These are phyloP conservation scores for Sycophila sp. DNA, from an alignment of 1,140 invertebrate genomes.

Conservation along the genomic window DNA sequence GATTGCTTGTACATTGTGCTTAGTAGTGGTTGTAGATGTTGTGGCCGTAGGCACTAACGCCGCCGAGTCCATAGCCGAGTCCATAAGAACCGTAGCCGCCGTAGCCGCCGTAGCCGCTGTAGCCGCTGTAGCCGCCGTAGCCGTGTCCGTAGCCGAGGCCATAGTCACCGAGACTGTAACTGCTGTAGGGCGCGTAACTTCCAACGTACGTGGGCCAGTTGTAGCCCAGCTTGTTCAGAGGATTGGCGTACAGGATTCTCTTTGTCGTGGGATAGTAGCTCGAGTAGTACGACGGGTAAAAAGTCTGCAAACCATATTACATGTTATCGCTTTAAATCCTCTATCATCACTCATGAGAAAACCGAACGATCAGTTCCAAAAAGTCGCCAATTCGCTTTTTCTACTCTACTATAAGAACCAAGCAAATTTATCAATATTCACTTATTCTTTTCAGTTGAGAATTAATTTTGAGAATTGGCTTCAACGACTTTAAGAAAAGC, in stretches of 20 bases:
- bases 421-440: too few species aligned
- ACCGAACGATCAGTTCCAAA: too few species aligned
- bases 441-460: too few species aligned
- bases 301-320: too few species aligned
- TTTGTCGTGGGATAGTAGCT: background rate
- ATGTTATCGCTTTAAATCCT: too few species aligned
- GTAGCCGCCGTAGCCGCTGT: slow-evolving; percentile 41
- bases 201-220: slow-evolving; percentile 41
- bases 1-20: background rate
- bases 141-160: slow-evolving; percentile 41
- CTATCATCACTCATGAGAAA: too few species aligned
- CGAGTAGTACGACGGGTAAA: background rate
- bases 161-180: slow-evolving; percentile 43
- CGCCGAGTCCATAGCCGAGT: slow-evolving; percentile 37
- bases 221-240: slow-evolving; percentile 10
- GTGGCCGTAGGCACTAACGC: slow-evolving; percentile 36
- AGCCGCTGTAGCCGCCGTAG: slow-evolving; percentile 44
- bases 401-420: too few species aligned
- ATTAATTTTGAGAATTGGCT: too few species aligned
- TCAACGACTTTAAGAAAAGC: too few species aligned
- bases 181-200: slow-evolving; percentile 34
- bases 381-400: too few species aligned
- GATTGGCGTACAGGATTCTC: slow-evolving; percentile 35
- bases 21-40: slow-evolving; percentile 42
- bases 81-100: slow-evolving; percentile 43